phyloP scores from a whole-genome alignment of 2,888 invertebrate species.

The Acronicta aceris region DNA sequence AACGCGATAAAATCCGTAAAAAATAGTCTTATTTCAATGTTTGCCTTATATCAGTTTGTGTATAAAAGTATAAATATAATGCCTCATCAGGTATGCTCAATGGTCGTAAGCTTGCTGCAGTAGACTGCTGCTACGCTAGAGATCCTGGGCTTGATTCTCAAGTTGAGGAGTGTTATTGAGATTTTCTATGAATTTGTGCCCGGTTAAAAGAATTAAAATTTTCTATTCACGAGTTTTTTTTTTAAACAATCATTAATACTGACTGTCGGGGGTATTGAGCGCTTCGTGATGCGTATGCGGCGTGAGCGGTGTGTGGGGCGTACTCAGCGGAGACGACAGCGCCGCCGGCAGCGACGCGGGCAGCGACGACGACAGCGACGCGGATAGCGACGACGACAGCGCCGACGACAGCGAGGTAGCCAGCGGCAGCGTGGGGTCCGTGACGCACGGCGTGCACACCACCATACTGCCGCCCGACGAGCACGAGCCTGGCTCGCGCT shows the following conservation, averaged over 20 bases:
- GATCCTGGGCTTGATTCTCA: too few relatives aligned
- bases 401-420: conserved; percentile 12
- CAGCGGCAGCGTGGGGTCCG: conserved; percentile 83
- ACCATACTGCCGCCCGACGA: conserved; percentile 53
- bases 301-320: conserved; percentile 34
- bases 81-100: too few relatives aligned
- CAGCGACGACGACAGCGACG: conserved; percentile 21
- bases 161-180: too few relatives aligned
- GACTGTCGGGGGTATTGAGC: conserved; percentile 71
- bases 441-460: conserved; percentile 78
- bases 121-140: too few relatives aligned
- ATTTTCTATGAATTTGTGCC: too few relatives aligned
- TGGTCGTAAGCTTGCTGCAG: too few relatives aligned
- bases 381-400: conserved; percentile 3
- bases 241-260: conserved; percentile 20
- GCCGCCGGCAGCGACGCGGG: conserved; percentile 20
- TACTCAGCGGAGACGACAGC: conserved; percentile 12
- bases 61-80: too few relatives aligned
- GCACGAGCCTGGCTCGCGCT: conserved; percentile 72
- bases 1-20: too few relatives aligned
- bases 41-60: too few relatives aligned
- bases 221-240: too few relatives aligned
- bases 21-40: too few relatives aligned
- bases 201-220: too few relatives aligned
- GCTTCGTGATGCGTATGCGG: conserved; percentile 32